Evolutionary conservation across 2,797 vertebrate genomes (phyloP).

Genomic region (Gallinago stenura): DNA sequence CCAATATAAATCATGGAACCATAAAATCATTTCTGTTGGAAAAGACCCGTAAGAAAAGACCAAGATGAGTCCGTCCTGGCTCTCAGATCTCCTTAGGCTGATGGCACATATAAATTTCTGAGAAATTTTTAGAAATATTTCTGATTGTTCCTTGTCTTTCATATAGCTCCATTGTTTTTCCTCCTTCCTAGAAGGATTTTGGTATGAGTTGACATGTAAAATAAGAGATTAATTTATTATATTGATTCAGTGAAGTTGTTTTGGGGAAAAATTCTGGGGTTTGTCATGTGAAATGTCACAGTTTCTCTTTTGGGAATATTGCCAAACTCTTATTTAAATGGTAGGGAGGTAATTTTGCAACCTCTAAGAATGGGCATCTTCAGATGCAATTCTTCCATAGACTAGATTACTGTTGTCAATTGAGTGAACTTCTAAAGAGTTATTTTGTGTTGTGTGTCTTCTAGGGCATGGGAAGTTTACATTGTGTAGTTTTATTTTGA

Average conservation of each 20-base stretch:
- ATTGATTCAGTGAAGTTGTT: neutral
- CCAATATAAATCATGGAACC: neutral
- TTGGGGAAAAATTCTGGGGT: neutral
- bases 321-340: neutral
- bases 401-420: neutral
- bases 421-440: neutral
- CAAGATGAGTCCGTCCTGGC: neutral
- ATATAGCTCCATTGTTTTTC: neutral
- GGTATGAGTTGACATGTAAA: neutral
- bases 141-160: neutral
- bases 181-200: neutral
- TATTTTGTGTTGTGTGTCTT: neutral
- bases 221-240: neutral
- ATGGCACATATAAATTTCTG: neutral
- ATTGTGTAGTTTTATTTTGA: neutral
- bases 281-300: neutral
- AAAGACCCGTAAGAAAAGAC: neutral
- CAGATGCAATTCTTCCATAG: neutral
- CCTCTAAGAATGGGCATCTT: neutral
- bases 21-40: neutral
- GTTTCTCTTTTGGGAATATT: neutral
- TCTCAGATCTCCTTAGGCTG: neutral
- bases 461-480: neutral
- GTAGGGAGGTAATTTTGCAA: neutral
- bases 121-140: neutral